Evolutionary conservation across 2,888 invertebrate genomes (phyloP).

Genomic region (Choristoneura rosaceana): DNA sequence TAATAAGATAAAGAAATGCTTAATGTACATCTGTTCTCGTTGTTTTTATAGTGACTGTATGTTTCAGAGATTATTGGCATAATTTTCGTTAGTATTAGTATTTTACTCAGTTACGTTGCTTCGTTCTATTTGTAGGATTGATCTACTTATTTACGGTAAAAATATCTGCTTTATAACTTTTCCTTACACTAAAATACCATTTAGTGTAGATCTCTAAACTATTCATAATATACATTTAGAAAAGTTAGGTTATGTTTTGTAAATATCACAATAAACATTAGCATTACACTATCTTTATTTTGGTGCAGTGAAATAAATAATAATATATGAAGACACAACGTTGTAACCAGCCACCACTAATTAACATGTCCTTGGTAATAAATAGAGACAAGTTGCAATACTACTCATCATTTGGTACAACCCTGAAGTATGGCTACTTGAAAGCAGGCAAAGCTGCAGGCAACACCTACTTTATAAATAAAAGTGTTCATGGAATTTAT

Average conservation of each 20-base stretch:
- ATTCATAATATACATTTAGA: too few relatives aligned
- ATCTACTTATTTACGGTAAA: background rate
- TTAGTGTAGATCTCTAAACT: too few relatives aligned
- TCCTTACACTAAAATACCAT: background rate
- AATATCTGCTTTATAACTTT: background rate
- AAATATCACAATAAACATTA: background rate
- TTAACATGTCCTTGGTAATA: too few relatives aligned
- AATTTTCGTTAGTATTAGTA: too few relatives aligned
- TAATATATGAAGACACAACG: too few relatives aligned
- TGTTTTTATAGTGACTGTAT: background rate
- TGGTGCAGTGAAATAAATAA: too few relatives aligned
- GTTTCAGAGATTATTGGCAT: background rate
- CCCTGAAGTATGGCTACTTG: too few relatives aligned
- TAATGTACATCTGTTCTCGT: background rate
- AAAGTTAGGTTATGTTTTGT: conserved; percentile 27
- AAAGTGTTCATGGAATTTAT: background rate
- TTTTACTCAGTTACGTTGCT: background rate
- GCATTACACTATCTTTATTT: background rate
- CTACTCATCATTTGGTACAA: too few relatives aligned
- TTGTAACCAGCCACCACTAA: too few relatives aligned
- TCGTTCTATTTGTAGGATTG: background rate
- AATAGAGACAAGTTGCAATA: too few relatives aligned
- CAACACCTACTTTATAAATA: too few relatives aligned
- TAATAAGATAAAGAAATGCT: background rate
- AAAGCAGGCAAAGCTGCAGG: too few relatives aligned